phyloP scores from a whole-genome alignment of 2,113 vertebrate species.

The Turnix velox region DNA sequence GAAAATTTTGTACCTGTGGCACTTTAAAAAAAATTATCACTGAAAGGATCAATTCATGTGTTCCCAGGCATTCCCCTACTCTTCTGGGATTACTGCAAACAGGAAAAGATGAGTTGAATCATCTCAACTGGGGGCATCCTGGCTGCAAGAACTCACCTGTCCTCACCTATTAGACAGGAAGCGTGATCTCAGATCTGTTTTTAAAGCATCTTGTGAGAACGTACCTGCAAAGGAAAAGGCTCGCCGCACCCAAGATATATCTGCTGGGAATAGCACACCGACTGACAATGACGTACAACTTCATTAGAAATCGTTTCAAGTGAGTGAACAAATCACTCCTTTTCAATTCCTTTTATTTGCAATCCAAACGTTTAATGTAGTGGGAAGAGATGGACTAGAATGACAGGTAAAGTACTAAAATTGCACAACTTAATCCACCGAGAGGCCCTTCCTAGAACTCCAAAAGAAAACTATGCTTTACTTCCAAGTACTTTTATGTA shows the following conservation, averaged over 20 bases:
- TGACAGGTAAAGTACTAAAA: background rate
- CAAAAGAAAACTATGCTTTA: background rate
- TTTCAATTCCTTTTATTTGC: background rate
- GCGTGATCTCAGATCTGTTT: background rate
- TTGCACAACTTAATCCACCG: background rate
- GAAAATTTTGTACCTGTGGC: background rate
- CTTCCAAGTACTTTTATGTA: rapidly evolving
- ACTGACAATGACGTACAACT: background rate
- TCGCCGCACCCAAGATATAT: background rate
- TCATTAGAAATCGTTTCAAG: background rate
- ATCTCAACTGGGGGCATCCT: rapidly evolving
- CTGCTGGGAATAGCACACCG: rapidly evolving
- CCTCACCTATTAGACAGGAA: too few species aligned
- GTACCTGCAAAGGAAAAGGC: background rate
- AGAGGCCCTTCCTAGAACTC: background rate
- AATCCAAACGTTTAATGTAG: rapidly evolving
- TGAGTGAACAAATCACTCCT: rapidly evolving
- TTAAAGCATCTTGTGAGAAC: background rate
- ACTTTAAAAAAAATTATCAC: background rate
- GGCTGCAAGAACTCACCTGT: background rate
- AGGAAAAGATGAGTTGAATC: rapidly evolving
- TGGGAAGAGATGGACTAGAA: rapidly evolving
- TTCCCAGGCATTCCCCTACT: background rate
- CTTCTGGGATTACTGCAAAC: background rate
- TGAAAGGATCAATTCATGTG: background rate